phyloP scores from a whole-genome alignment of 2,113 vertebrate species.

The Onychostoma macrolepis region DNA sequence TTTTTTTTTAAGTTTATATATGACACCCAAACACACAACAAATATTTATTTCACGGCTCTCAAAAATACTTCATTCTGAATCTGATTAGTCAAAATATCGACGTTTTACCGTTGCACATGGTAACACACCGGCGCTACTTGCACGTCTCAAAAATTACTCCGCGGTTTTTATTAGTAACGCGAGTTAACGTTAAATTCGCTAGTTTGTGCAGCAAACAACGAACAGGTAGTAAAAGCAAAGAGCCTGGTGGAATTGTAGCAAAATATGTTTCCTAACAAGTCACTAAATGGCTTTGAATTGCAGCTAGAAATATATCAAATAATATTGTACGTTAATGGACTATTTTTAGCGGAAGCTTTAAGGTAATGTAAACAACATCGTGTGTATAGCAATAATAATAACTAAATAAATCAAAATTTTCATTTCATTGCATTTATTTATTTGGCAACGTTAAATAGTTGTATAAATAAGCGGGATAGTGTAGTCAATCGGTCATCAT shows the following conservation, averaged over 20 bases:
- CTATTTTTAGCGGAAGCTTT: not conserved
- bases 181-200: not conserved
- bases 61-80: not conserved
- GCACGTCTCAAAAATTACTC: not conserved
- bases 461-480: not conserved
- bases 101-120: not conserved
- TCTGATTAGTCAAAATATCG: not conserved
- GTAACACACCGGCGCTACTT: not conserved
- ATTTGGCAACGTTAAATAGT: not conserved
- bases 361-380: not conserved
- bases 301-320: not conserved
- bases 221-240: not conserved
- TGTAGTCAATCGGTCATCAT: not conserved
- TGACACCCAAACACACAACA: not conserved
- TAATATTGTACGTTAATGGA: not conserved
- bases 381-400: not conserved
- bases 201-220: not conserved
- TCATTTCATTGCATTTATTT: not conserved
- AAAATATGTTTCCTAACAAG: not conserved
- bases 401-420: not conserved
- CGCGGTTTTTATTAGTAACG: not conserved
- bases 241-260: not conserved
- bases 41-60: not conserved
- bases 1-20: not conserved
- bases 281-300: not conserved